phyloP scores from a whole-genome alignment of 2,797 vertebrate species.

The Nasua narica region DNA sequence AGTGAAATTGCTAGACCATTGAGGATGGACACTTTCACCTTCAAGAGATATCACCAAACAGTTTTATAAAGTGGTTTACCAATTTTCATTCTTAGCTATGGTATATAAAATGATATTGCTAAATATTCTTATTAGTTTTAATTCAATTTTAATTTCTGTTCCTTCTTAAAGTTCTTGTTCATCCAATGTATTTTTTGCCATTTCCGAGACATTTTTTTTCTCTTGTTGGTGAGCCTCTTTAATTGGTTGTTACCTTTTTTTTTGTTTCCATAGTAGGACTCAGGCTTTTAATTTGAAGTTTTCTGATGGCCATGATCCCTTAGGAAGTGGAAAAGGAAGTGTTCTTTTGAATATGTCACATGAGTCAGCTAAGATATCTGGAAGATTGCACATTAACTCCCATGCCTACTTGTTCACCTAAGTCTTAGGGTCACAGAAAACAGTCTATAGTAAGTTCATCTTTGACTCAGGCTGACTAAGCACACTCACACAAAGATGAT shows the following conservation, averaged over 20 bases:
- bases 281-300: neutral
- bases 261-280: neutral
- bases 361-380: neutral
- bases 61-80: neutral
- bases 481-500: neutral
- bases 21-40: neutral
- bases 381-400: neutral
- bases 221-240: neutral
- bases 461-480: neutral
- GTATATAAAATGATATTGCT: neutral
- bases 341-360: neutral
- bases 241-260: neutral
- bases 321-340: neutral
- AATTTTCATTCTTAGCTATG: neutral
- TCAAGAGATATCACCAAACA: neutral
- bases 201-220: neutral
- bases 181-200: neutral
- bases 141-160: neutral
- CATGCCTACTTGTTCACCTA: neutral
- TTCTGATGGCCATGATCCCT: neutral
- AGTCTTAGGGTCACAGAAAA: neutral
- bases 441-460: neutral
- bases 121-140: neutral
- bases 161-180: neutral
- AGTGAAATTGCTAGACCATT: neutral